These are phyloP conservation scores for Cynaeus angustus DNA, from an alignment of 2,888 invertebrate species.

Conservation along the genomic window DNA sequence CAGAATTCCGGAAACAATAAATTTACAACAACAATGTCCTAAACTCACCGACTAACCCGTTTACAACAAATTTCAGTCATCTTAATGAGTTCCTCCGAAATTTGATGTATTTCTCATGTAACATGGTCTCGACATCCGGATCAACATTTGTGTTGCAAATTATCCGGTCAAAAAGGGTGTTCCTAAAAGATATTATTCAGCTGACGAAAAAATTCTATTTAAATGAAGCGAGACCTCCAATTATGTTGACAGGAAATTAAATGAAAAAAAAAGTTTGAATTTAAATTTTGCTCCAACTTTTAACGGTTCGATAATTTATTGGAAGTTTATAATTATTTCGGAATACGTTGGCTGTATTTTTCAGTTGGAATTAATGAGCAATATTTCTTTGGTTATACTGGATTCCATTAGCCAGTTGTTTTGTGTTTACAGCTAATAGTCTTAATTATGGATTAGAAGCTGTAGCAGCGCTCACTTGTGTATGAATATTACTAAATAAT, in stretches of 20 bases:
- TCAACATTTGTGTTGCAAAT: conserved; percentile 23
- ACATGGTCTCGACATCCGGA: neutral
- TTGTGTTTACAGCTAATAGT: no score
- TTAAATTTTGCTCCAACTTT: conserved; percentile 18
- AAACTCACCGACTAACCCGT: conserved; percentile 26
- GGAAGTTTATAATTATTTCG: conserved; percentile 24
- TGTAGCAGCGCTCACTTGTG: no score
- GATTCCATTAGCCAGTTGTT: no score
- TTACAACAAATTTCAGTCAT: conserved; percentile 12
- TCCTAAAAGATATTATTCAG: neutral
- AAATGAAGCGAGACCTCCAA: conserved; percentile 15
- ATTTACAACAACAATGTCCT: conserved; percentile 22
- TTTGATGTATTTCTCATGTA: conserved; percentile 23
- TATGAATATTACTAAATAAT: conserved; percentile 13
- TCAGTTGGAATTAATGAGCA: no score
- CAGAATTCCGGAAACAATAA: conserved; percentile 30
- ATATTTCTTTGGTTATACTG: no score
- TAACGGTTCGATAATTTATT: conserved; percentile 33
- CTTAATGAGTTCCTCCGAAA: conserved; percentile 15
- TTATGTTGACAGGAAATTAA: conserved; percentile 33
- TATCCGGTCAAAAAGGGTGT: conserved; percentile 13
- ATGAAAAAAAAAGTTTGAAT: conserved; percentile 23
- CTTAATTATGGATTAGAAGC: no score
- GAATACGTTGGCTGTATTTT: neutral
- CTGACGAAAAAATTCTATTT: conserved; percentile 18